phyloP scores from a whole-genome alignment of 2,797 vertebrate genomes.

The Karalla daura region DNA sequence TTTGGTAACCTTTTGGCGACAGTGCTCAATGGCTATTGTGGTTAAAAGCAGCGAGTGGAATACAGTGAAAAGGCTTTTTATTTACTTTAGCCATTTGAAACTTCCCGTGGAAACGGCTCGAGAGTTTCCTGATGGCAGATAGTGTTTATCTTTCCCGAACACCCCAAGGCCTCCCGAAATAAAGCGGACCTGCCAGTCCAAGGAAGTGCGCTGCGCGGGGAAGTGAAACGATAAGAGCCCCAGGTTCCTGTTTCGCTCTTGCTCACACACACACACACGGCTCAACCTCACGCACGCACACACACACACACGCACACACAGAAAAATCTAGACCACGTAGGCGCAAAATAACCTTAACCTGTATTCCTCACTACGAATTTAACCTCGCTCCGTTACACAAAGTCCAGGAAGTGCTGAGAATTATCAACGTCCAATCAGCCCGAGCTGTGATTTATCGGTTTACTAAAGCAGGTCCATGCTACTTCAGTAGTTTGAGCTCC shows the following conservation, averaged over 20 bases:
- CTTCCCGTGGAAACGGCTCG: slow-evolving; percentile 98
- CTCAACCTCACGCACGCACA: slow-evolving; percentile 10
- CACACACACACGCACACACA: slow-evolving; percentile 46
- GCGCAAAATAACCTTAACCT: slow-evolving; percentile 34
- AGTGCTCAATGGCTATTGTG: slow-evolving; percentile 84
- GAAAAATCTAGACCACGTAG: slow-evolving; percentile 3
- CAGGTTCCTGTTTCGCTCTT: slow-evolving; percentile 93
- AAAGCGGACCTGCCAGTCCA: slow-evolving; percentile 91
- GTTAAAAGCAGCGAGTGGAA: slow-evolving; percentile 78
- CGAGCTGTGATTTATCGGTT: not conserved
- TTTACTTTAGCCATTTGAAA: slow-evolving; percentile 99
- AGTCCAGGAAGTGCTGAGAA: not conserved
- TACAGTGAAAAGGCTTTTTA: slow-evolving; percentile 89
- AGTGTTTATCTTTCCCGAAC: slow-evolving; percentile 99
- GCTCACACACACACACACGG: slow-evolving; percentile 69
- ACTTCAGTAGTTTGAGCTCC: too few species aligned
- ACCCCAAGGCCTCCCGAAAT: slow-evolving; percentile 99
- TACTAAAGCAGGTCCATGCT: not conserved
- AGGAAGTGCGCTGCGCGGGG: slow-evolving; percentile 83
- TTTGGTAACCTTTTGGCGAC: slow-evolving; percentile 83
- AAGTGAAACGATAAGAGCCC: slow-evolving; percentile 91
- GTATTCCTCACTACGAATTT: slow-evolving; percentile 81
- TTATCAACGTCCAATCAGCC: not conserved
- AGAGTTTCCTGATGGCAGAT: slow-evolving; percentile 99
- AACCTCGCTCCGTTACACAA: slow-evolving; percentile 31